Evolutionary conservation across 2,797 vertebrate genomes (phyloP), one percentile per base, ranked within the genome.

Genomic region (Cynodonichthys magdalenae): DNA sequence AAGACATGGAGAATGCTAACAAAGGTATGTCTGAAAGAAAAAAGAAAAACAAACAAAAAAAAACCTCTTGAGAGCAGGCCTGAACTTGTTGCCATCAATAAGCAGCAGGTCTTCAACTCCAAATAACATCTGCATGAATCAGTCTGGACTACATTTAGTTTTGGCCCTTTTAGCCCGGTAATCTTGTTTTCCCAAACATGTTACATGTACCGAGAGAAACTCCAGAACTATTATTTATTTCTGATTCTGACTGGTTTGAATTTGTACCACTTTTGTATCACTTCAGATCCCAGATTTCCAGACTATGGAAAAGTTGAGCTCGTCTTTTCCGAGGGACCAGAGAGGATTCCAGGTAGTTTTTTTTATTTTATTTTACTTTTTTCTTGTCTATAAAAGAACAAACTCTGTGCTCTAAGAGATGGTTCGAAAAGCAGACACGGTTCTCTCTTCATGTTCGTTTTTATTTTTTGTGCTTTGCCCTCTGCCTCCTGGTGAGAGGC

Each of bases 301-400:
- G 94, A 96, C 83, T 93, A 94, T 0, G 93, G 96, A 31, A 97
- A 95, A 93, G 92, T 98, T 69, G 97, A 99, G 82, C 80, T 98
- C 61, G 86, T 99, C 59, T 97, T 98, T 89, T 98, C 97, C 0
- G 94, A 92, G 80, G 92, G 94, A 49, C 96, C 96, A 0, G 97
- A 97, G 87, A 95, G 93, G 86, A 93, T 95, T 59, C 93, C 90
- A 94, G 95, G 97, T 98, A 88, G 60, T 66, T n/a, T 28, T 44
- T 57, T 1, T 29, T 28, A 8, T 31, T 31, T 31, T 6, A 6
- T 34, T 34, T 34, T 8, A 8, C 27, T 34, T 59, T 1, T 27
- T 28, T 44, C 71, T 1, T 4, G 2, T 2, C 39, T 57, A 48
- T 67, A 12, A 47, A 18, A 29, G 44, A 28, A 0, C 6, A 18